Evolutionary conservation across 2,797 vertebrate genomes (phyloP).

Genomic region (Carcharodon carcharias): DNA sequence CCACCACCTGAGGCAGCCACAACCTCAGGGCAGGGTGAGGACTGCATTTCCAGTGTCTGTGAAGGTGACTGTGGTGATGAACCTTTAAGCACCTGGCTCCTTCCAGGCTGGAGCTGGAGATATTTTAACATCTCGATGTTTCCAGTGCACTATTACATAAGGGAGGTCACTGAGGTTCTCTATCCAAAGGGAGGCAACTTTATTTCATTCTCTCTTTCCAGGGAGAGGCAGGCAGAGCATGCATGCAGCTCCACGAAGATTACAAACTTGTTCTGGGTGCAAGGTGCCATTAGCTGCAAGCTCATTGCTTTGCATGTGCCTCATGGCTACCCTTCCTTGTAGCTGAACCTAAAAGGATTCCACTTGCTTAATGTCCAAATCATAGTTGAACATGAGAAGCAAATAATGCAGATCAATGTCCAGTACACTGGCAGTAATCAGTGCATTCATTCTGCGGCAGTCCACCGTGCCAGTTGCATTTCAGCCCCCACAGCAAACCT

Average conservation of each 20-base stretch:
- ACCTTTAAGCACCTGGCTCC: background rate
- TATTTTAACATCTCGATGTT: too few relatives aligned
- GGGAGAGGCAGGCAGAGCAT: too few relatives aligned
- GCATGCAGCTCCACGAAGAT: background rate
- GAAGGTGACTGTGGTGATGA: background rate
- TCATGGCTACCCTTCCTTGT: too few relatives aligned
- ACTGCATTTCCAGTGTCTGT: background rate
- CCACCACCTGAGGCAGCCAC: background rate
- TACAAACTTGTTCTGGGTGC: background rate
- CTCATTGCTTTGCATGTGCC: too few relatives aligned
- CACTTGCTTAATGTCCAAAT: background rate
- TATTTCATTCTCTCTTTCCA: background rate
- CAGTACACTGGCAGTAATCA: background rate
- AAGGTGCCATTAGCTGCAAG: background rate
- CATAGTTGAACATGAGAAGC: background rate
- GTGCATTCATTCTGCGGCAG: background rate
- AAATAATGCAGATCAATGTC: background rate
- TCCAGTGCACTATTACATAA: background rate
- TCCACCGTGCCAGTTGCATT: background rate
- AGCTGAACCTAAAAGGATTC: background rate
- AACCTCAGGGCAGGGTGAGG: background rate
- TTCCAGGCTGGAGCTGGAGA: background rate
- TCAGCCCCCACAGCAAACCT: too few relatives aligned
- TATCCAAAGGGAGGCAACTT: background rate
- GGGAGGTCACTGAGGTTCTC: background rate